These are phyloP conservation scores for Tribolium castaneum DNA, from an alignment of 1,140 invertebrate species.

Conservation along the genomic window DNA sequence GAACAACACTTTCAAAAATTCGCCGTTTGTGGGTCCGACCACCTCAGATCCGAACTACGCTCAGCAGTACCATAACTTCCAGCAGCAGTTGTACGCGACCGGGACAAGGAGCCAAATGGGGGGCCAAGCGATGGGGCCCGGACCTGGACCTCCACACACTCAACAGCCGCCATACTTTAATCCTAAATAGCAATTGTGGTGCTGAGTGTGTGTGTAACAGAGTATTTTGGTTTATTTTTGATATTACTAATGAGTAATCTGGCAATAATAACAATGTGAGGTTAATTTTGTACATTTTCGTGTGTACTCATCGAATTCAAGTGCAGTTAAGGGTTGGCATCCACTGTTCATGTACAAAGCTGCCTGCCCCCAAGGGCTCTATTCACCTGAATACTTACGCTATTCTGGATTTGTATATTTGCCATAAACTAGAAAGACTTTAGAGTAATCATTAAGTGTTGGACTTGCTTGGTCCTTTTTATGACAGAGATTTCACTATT, in stretches of 20 bases:
- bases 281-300: slow-evolving; percentile 59
- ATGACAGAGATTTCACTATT: slow-evolving; percentile 64
- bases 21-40: slow-evolving; percentile 83
- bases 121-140: slow-evolving; percentile 61
- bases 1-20: slow-evolving; percentile 80
- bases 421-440: slow-evolving; percentile 63
- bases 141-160: slow-evolving; percentile 60
- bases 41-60: slow-evolving; percentile 92
- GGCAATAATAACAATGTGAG: slow-evolving; percentile 61
- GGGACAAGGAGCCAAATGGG: slow-evolving; percentile 76
- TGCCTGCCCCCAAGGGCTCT: slow-evolving; percentile 53
- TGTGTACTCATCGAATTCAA: slow-evolving; percentile 60
- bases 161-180: slow-evolving; percentile 62
- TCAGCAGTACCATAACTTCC: slow-evolving; percentile 95
- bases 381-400: slow-evolving; percentile 57
- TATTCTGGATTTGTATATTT: slow-evolving; percentile 63
- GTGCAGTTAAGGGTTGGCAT: slow-evolving; percentile 61
- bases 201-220: slow-evolving; percentile 59
- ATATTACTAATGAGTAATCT: slow-evolving; percentile 61
- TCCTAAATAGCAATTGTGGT: slow-evolving; percentile 61
- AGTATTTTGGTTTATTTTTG: slow-evolving; percentile 63
- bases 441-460: slow-evolving; percentile 60
- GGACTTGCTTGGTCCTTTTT: slow-evolving; percentile 61
- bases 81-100: slow-evolving; percentile 93
- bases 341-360: slow-evolving; percentile 59